Conservation (phyloP, 2,113 vertebrate genomes). For the Polyodon spathula region DNA sequence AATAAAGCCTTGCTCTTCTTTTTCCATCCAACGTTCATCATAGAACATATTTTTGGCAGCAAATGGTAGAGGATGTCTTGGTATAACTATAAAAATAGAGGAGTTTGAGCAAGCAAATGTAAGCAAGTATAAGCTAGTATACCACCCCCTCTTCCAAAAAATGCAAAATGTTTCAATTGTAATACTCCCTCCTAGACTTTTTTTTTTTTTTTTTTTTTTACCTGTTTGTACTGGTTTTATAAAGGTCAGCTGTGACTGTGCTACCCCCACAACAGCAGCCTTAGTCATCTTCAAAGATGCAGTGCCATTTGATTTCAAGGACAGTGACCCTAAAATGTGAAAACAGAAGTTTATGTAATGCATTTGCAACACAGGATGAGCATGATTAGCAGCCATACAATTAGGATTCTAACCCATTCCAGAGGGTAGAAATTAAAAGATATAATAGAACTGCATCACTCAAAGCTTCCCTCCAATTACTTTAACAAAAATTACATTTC, state of each 20-base stretch:
- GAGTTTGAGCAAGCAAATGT: too few species aligned
- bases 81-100: slow-evolving; percentile 63
- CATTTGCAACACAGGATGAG: too few species aligned
- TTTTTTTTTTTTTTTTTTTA: slow-evolving; percentile 26
- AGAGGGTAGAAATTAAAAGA: too few species aligned
- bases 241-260: slow-evolving; percentile 74
- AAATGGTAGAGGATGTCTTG: slow-evolving; percentile 87
- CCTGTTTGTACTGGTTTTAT: slow-evolving; percentile 73
- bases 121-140: too few species aligned
- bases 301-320: slow-evolving; percentile 25
- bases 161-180: background rate
- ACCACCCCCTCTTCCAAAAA: background rate
- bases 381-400: too few species aligned
- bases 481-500: too few species aligned
- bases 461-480: too few species aligned
- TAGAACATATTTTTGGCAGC: slow-evolving; percentile 95
- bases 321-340: slow-evolving; percentile 24
- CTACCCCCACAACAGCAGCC: slow-evolving; percentile 52
- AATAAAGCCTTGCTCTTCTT: slow-evolving; percentile 83
- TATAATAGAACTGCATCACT: too few species aligned
- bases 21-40: slow-evolving; percentile 91
- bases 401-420: too few species aligned
- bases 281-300: slow-evolving; percentile 30
- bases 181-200: too few species aligned
- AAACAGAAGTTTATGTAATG: background rate